Percentiles rank a stretch among this genome's conserved stretches.
phyloP scores from a whole-genome alignment of 2,888 invertebrate genomes.

The Chesias legatella region DNA sequence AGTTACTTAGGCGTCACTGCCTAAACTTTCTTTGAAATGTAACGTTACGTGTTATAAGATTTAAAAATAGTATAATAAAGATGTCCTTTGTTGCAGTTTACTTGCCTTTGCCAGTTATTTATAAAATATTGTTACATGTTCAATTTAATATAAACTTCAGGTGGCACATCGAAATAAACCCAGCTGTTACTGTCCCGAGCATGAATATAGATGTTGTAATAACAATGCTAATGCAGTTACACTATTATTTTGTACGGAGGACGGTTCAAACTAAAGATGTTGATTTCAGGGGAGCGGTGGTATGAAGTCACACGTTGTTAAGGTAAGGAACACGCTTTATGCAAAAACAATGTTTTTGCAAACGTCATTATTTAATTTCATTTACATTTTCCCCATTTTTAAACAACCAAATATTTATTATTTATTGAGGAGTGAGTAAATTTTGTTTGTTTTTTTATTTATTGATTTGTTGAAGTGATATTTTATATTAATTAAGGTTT shows the following conservation, averaged over 20 bases:
- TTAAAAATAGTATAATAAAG: too few species aligned
- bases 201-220: slow-evolving; percentile 71
- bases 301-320: slow-evolving; percentile 63
- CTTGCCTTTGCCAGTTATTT: too few species aligned
- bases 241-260: slow-evolving; percentile 29
- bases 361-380: slow-evolving; percentile 11
- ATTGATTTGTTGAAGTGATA: slow-evolving; percentile 8
- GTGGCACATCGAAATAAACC: slow-evolving; percentile 40
- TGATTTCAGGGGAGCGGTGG: slow-evolving; percentile 75
- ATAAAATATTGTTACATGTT: too few species aligned
- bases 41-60: too few species aligned
- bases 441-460: slow-evolving; percentile 13
- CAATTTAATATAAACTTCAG: not conserved
- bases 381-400: slow-evolving; percentile 16
- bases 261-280: slow-evolving; percentile 50
- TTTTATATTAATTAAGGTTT: slow-evolving; percentile 11
- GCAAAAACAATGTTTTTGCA: slow-evolving; percentile 30
- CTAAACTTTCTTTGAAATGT: too few species aligned
- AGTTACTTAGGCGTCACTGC: too few species aligned
- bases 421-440: slow-evolving; percentile 7
- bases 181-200: slow-evolving; percentile 70
- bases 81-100: too few species aligned
- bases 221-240: slow-evolving; percentile 54
- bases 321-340: slow-evolving; percentile 68
- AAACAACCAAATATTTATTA: slow-evolving; percentile 11